Evolutionary conservation across 2,797 vertebrate genomes (phyloP), one percentile per base, ranked within the genome.

Genomic region (Toxotes lorentzi): DNA sequence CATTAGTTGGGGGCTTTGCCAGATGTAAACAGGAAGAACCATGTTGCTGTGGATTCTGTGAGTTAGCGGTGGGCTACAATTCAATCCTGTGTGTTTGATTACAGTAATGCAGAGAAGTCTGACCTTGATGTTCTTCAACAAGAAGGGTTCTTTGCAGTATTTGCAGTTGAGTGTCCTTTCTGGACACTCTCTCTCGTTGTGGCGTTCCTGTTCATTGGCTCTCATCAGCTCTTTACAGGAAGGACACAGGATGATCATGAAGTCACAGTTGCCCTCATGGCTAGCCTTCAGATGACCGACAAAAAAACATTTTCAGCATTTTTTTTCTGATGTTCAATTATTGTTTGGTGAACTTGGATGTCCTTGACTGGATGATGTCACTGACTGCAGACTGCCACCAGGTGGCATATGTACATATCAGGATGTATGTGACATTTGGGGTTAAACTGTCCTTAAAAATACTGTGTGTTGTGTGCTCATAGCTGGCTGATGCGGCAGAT

Each of bases 101-200:
- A 17, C 0, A 16, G 5, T 41, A 16, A 24, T 2, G 24, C 24
- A 24, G 6, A 41, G 35, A 30, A 45, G 43, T 5, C 87, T 73
- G 84, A 97, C 96, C 96, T 97, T 95, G 71, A 94, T 91, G 73
- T 93, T 95, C 32, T 96, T 95, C 17, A 95, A 88, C 84, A 92
- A 94, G 90, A 96, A 97, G 35, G 96, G 94, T 0, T 84, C 94
- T 81, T 93, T 95, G 95, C 96, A 97, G 93, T 96, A 96, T 87
- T 94, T 95, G 92, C 97, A 97, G 94, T 92, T 90, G 14, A 97
- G 95, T 41, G 95, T 97, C 76, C 96, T 93, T 89, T 97, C 93
- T 0, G 96, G 97, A 85, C 97, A 96, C n/a, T 96, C 96, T 4
- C 93, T 81, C 78, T 97, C 96, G 0, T 94, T 92, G 59, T 98